Base-by-base conservation (phyloP, 2,888 invertebrate species). In the Biston stratarius region DNA sequence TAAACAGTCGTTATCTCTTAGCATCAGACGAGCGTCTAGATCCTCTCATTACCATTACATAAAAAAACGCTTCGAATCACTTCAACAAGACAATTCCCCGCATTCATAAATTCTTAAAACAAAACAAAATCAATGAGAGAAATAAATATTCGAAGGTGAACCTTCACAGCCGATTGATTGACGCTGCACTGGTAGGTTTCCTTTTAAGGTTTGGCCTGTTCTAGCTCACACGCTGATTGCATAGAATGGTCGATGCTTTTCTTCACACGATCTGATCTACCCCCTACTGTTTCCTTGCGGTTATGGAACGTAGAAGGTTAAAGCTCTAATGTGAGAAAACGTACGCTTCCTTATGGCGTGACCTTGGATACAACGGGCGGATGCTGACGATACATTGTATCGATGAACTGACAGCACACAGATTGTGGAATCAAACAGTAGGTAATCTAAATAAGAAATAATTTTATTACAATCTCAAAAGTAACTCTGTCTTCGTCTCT, bases 261-360 rank as follows among this genome's bases (percentile, higher is more conserved):
- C 67, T 74, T 74, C 70, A 67, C 74, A 74, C 74, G 74, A 72
- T 70, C 66, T 47, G 64, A 69, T 66, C 63, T 67, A 62, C 59
- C 62, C 60, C 64, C 69, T 47, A 58, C 66, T 55, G 69, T 67
- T 70, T 49, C 63, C 65, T 61, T 62, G 66, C 49, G 63, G 64
- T 71, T 60, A 60, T 61, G 45, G 59, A 65, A 69, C 34, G 44
- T 10, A 62, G 40, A 53, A 68, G 63, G 59, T 60, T 63, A 45
- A 59, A 62, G 59, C 62, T 58, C 53, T 63, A 51, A 60, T 61
- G 67, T 64, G 67, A 51, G 67, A 67, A 67, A 63, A 51, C 38
- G 11, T 44, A 38, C 14, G 59, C 67, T 67, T 67, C 67, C 67
- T 67, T 47, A 56, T 60, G 44, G 45, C 12, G 42, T 49, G 24